Percentiles rank a stretch among this genome's conserved stretches.
Evolutionary conservation across 2,113 vertebrate species (phyloP).

Genomic region (Oreotrochilus melanogaster): DNA sequence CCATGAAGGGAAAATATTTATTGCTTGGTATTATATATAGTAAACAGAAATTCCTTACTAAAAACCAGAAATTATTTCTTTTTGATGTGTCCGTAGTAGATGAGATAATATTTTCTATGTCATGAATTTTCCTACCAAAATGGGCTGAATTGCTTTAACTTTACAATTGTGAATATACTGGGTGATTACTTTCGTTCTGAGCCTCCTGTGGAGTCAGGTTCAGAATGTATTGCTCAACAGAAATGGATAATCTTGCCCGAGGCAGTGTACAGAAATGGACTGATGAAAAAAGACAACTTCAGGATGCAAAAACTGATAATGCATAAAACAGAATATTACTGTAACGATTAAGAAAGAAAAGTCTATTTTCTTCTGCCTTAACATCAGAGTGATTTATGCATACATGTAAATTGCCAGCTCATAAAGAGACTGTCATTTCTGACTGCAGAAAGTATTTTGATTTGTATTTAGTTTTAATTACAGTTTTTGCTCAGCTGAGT

Average conservation of each 20-base stretch:
- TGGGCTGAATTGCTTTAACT: not conserved
- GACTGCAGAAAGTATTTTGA: constrained; percentile 52
- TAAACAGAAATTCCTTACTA: not conserved
- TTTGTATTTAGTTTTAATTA: constrained; percentile 78
- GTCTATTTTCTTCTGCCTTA: constrained; percentile 24
- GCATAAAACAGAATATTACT: not conserved
- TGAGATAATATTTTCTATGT: not conserved
- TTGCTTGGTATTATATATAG: not conserved
- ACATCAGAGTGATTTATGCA: constrained; percentile 22
- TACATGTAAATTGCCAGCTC: constrained; percentile 48
- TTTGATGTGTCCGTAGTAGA: not conserved
- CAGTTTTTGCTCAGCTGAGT: constrained; percentile 68
- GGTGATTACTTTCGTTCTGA: not conserved
- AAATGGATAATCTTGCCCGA: not conserved
- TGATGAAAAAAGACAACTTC: constrained; percentile 34
- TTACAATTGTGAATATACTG: not conserved
- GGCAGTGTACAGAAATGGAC: not conserved
- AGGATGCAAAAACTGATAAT: not conserved
- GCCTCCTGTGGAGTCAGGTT: not conserved
- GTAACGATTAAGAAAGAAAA: constrained; percentile 8
- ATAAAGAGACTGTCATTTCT: constrained; percentile 45
- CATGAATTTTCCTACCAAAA: not conserved
- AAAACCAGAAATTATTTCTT: not conserved
- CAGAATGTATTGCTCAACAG: not conserved
- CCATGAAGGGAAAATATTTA: not conserved